Evolutionary conservation across 2,113 vertebrate genomes (phyloP), one percentile per base, ranked within the genome.

Genomic region (Phylloscopus whistleri): DNA sequence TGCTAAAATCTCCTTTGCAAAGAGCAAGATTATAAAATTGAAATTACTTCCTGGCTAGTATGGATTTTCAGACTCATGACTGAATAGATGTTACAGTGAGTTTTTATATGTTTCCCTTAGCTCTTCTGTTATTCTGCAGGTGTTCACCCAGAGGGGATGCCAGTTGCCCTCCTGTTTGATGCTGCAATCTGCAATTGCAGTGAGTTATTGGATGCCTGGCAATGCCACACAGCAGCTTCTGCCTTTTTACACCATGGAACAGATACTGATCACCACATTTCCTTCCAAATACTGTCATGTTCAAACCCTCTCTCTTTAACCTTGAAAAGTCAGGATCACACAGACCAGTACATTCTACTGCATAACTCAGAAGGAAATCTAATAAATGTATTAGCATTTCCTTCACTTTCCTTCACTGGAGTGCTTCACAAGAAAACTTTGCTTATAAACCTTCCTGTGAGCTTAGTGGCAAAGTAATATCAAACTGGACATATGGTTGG

Each of bases 261-360:
- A 83, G 68, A 82, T 13, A 81, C 62, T 13, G 51, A 56, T 41
- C 73, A 60, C 62, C 41, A 41, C 16, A 3, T 49, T 79, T 75
- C 66, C 49, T 93, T 76, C 67, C 90, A 87, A 87, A 72, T 31
- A 44, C 59, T 80, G 46, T n/a, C n/a, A 39, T 60, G 24, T 9
- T 63, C 41, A 49, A 18, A 31, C 53, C 22, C 41, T 35, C 44
- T 82, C 9, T 87, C 49, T 87, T 87, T 94, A 75, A 87, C 82
- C 81, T 94, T 94, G 92, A 90, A 79, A 95, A 93, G 9, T 79
- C 33, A 82, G 31, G n/a, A 68, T 72, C 21, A 39, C n/a, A 39
- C 14, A 82, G 43, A 70, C 23, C 39, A 63, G 20, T 68, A 37
- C 15, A 37, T 83, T 67, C 22, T 58, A 28, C 51, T 91, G 33